A percentile compares a stretch with the other conserved stretches of the same genome.
These are phyloP conservation scores for Thalassoma bifasciatum DNA, from an alignment of 2,113 vertebrate species.

Conservation along the genomic window DNA sequence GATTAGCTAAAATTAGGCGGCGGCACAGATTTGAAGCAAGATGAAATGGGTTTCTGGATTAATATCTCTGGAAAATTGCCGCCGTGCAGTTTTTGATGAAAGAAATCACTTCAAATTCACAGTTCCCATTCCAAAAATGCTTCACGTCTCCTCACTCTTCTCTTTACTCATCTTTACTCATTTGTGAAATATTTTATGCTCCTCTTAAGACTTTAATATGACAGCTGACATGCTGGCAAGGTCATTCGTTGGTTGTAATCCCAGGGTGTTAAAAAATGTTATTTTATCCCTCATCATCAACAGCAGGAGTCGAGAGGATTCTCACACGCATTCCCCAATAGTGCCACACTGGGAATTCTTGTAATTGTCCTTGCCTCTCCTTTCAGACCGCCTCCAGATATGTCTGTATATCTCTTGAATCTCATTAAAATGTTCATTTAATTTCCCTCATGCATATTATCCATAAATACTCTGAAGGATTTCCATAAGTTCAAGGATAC, in stretches of 20 bases:
- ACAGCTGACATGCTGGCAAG: slow-evolving; percentile 27
- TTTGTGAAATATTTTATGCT: background rate
- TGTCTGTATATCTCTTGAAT: slow-evolving; percentile 65
- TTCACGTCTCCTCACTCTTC: background rate
- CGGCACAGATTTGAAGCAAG: slow-evolving; percentile 37
- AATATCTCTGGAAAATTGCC: slow-evolving; percentile 5
- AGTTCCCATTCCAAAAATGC: background rate
- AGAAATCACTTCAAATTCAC: background rate
- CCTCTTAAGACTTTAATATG: background rate
- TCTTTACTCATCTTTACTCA: background rate
- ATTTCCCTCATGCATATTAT: slow-evolving; percentile 68
- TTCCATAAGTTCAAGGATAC: slow-evolving; percentile 63
- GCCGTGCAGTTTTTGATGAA: slow-evolving; percentile 5
- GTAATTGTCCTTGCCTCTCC: slow-evolving; percentile 61
- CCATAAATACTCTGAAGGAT: slow-evolving; percentile 62
- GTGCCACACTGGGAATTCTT: slow-evolving; percentile 41
- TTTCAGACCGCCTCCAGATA: slow-evolving; percentile 71
- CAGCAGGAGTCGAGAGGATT: slow-evolving; percentile 43
- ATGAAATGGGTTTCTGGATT: slow-evolving; percentile 36
- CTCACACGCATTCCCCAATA: slow-evolving; percentile 19
- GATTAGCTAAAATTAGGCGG: slow-evolving; percentile 56
- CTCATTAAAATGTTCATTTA: slow-evolving; percentile 74
- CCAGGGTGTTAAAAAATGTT: slow-evolving; percentile 18
- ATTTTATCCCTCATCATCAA: slow-evolving; percentile 57
- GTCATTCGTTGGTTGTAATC: slow-evolving; percentile 32